phyloP scores from a whole-genome alignment of 35 echinoderm and acorn worm genomes.

The Apostichopus japonicus region DNA sequence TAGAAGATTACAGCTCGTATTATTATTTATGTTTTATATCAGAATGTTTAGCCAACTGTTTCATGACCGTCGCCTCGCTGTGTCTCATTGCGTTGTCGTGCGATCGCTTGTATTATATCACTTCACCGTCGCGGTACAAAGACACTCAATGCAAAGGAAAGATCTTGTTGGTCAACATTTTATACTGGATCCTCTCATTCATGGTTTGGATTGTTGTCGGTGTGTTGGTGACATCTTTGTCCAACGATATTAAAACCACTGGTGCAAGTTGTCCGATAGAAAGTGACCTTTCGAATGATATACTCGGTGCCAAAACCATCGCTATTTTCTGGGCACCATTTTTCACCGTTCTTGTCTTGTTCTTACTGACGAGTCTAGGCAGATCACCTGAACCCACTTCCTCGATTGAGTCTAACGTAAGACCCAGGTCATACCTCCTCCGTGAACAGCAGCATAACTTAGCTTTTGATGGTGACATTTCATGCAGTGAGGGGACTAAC shows the following conservation, averaged over 20 bases:
- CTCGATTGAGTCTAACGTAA: not conserved
- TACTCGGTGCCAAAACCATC: not conserved
- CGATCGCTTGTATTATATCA: not conserved
- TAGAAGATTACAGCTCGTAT: not conserved
- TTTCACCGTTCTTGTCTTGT: not conserved
- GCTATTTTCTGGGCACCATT: constrained; percentile 13
- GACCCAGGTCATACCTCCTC: not conserved
- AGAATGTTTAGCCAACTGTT: not conserved
- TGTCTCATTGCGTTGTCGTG: not conserved
- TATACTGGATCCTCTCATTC: not conserved
- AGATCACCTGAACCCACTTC: not conserved
- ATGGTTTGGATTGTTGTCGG: not conserved
- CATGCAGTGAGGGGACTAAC: not conserved
- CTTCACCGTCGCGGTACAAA: not conserved
- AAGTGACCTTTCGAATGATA: not conserved
- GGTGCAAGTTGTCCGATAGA: not conserved
- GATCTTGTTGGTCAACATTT: not conserved
- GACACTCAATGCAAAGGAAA: not conserved
- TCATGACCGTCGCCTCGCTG: not conserved
- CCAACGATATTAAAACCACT: not conserved
- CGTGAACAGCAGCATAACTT: not conserved
- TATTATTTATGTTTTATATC: not conserved
- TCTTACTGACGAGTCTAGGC: not conserved
- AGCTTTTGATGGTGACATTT: not conserved
- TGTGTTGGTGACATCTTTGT: not conserved